Conservation (phyloP, 2,113 vertebrate species). For the Cromileptes altivelis region DNA sequence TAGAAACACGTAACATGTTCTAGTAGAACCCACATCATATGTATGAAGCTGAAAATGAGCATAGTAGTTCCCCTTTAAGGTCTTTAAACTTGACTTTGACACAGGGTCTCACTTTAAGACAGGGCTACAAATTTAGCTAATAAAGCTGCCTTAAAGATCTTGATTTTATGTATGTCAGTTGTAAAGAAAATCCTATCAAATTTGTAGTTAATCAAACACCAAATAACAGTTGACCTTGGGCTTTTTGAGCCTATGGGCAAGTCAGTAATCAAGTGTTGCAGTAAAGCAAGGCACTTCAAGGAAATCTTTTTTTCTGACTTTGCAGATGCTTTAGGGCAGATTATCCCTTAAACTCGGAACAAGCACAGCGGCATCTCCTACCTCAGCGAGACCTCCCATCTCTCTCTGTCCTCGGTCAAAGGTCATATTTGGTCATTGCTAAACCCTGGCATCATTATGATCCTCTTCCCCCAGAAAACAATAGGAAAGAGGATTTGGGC, state of each 20-base stretch:
- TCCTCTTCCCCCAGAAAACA: constrained; percentile 58
- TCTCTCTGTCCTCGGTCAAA: constrained; percentile 47
- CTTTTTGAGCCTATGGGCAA: background rate
- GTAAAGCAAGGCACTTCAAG: too few relatives aligned
- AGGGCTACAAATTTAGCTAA: background rate
- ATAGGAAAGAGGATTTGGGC: constrained; percentile 64
- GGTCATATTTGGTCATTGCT: constrained; percentile 46
- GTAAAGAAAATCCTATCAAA: too few relatives aligned
- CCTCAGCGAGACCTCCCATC: background rate
- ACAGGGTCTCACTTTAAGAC: background rate
- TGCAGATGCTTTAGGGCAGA: background rate
- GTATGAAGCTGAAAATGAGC: too few relatives aligned
- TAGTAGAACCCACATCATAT: too few relatives aligned
- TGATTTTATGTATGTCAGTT: too few relatives aligned
- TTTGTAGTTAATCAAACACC: too few relatives aligned
- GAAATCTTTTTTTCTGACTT: too few relatives aligned
- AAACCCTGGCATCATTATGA: constrained; percentile 31
- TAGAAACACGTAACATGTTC: too few relatives aligned
- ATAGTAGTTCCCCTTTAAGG: background rate
- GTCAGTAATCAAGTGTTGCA: background rate
- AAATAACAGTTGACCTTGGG: too few relatives aligned
- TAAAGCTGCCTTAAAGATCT: too few relatives aligned
- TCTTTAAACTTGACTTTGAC: background rate
- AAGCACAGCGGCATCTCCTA: background rate
- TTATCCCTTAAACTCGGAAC: background rate